A percentile compares a stretch with the other conserved stretches of the same genome.
These are phyloP conservation scores for Bursaphelenchus mucronatus DNA, from an alignment of 1,140 invertebrate species.

Conservation along the genomic window DNA sequence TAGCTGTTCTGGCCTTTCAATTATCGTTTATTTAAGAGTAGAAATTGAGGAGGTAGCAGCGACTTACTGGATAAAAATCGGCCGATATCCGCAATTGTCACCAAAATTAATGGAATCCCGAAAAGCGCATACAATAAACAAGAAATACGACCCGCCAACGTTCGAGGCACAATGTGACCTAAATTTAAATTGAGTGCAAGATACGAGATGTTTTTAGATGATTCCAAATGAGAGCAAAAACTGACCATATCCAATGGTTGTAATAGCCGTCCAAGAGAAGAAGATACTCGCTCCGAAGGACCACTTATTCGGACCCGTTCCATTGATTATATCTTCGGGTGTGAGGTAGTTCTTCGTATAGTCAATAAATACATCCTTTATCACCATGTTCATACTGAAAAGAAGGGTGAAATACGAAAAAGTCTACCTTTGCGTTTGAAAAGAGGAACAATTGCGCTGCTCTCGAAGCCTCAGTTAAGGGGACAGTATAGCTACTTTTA, in stretches of 20 bases:
- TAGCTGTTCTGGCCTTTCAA: too few species aligned
- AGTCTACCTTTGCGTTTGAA: too few species aligned
- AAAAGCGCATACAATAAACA: conserved; percentile 65
- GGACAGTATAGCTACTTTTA: too few species aligned
- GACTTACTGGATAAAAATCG: conserved; percentile 54
- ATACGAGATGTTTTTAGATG: conserved; percentile 23
- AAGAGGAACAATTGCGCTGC: too few species aligned
- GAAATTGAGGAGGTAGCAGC: conserved; percentile 6
- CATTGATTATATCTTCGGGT: conserved; percentile 49
- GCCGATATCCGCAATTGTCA: conserved; percentile 66
- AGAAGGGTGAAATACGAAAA: conserved; percentile 9
- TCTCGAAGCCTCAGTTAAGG: too few species aligned
- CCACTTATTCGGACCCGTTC: conserved; percentile 56
- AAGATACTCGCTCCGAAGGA: conserved; percentile 58
- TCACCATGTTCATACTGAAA: conserved; percentile 56
- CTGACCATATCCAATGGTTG: conserved; percentile 52
- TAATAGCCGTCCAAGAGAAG: conserved; percentile 61
- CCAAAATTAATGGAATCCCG: conserved; percentile 65
- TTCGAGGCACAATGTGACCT: conserved; percentile 65
- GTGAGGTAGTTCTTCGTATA: conserved; percentile 61
- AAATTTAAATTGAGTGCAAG: conserved; percentile 57
- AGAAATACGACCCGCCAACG: conserved; percentile 64
- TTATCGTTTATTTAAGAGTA: conserved; percentile 18
- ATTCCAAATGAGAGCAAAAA: neutral
- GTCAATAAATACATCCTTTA: conserved; percentile 58